phyloP scores from a whole-genome alignment of 2,888 invertebrate species.

The Andrena flavipes region DNA sequence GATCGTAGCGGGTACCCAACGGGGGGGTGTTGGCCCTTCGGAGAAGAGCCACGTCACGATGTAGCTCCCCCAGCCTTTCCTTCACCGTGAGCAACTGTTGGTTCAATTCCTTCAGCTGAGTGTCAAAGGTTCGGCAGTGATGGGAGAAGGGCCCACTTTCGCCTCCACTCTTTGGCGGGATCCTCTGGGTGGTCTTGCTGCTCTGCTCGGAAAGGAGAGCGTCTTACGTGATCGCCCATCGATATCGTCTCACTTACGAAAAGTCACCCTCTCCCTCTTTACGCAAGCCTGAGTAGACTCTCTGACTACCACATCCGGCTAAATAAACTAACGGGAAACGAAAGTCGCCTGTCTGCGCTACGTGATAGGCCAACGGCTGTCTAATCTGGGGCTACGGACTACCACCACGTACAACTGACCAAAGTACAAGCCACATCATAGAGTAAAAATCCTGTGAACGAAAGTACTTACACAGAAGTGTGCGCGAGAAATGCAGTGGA shows the following conservation, averaged over 20 bases:
- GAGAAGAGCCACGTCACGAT: conserved; percentile 89
- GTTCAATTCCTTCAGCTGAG: conserved; percentile 87
- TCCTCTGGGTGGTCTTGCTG: conserved; percentile 71
- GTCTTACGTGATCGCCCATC: conserved; percentile 22
- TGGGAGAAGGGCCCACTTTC: conserved; percentile 88
- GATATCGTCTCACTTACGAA: not conserved
- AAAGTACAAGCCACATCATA: conserved; percentile 58
- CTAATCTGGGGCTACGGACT: conserved; percentile 55
- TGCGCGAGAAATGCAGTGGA: conserved; percentile 64
- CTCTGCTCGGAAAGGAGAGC: conserved; percentile 64
- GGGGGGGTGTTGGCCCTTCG: conserved; percentile 86
- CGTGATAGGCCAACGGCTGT: conserved; percentile 41
- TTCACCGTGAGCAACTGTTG: conserved; percentile 88
- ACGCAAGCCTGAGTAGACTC: conserved; percentile 40
- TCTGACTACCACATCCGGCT: conserved; percentile 55
- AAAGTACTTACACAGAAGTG: conserved; percentile 64
- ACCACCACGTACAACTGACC: conserved; percentile 54
- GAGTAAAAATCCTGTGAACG: conserved; percentile 63
- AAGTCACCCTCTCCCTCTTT: not conserved
- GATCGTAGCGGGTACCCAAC: conserved; percentile 85
- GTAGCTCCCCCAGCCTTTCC: conserved; percentile 89
- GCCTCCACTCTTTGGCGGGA: conserved; percentile 80
- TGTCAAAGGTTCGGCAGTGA: conserved; percentile 88
- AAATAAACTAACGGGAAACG: conserved; percentile 47
- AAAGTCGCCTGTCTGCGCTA: conserved; percentile 53